Percentiles rank a stretch among this genome's conserved stretches.
phyloP scores from a whole-genome alignment of 1,140 invertebrate genomes.

The Catajapyx aquilonaris region DNA sequence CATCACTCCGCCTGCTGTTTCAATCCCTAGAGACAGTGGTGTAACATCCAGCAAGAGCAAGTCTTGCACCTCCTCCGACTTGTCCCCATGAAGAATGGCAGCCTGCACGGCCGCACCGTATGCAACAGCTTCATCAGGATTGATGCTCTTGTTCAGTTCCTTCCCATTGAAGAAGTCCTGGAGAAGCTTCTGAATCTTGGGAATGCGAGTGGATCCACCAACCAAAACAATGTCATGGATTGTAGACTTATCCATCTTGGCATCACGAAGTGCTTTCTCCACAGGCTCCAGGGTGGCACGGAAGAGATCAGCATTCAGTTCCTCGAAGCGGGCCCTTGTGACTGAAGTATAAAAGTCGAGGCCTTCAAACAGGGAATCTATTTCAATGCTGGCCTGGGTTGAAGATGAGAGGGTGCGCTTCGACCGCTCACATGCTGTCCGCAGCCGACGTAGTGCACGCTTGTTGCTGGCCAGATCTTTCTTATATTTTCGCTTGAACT shows the following conservation, averaged over 20 bases:
- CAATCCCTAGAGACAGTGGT: constrained; percentile 39
- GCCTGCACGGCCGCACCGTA: no score
- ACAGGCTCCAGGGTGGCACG: constrained; percentile 42
- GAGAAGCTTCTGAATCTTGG: no score
- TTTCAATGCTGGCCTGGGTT: constrained; percentile 17
- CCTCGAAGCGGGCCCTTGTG: constrained; percentile 27
- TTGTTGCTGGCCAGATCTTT: no score
- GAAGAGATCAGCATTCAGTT: constrained; percentile 40
- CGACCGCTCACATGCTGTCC: constrained; percentile 32
- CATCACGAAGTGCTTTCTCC: constrained; percentile 41
- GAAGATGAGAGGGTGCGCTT: constrained; percentile 9
- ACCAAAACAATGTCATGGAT: no score
- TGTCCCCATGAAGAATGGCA: no score
- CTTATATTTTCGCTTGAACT: constrained; percentile 39
- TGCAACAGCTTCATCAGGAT: constrained; percentile 20
- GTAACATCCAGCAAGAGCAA: constrained; percentile 37
- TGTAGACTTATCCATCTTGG: constrained; percentile 46
- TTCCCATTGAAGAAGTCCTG: no score
- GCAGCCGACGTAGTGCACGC: no score
- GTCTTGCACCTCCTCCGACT: constrained; percentile 35
- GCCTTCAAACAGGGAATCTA: constrained; percentile 22
- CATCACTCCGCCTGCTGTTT: constrained; percentile 26
- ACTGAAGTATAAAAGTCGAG: constrained; percentile 24
- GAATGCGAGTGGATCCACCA: no score
- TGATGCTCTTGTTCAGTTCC: no score